These are phyloP conservation scores for Synaphobranchus kaupii DNA, from an alignment of 2,797 vertebrate genomes.

Conservation along the genomic window DNA sequence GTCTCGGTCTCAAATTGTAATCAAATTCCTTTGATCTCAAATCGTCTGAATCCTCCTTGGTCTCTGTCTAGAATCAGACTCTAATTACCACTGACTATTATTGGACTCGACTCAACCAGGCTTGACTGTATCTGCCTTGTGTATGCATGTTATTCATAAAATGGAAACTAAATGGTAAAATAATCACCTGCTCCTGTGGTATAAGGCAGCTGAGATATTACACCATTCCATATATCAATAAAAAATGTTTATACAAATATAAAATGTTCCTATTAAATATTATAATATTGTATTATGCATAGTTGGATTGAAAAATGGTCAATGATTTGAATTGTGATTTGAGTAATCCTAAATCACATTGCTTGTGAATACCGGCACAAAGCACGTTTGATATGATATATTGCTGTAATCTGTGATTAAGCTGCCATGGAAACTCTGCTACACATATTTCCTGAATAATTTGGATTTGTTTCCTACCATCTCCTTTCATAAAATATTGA, in stretches of 20 bases:
- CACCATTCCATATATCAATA: background rate
- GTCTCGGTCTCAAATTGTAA: background rate
- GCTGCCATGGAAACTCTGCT: background rate
- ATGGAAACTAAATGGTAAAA: background rate
- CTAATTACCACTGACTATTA: background rate
- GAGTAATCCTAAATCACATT: background rate
- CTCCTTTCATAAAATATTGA: constrained; percentile 5
- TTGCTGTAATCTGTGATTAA: background rate
- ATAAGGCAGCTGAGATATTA: background rate
- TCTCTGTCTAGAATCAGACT: background rate
- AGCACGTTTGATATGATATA: background rate
- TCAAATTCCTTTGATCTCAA: background rate
- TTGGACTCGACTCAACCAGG: background rate
- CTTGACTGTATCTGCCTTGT: background rate
- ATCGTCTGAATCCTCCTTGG: background rate
- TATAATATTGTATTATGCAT: background rate
- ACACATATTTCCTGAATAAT: background rate
- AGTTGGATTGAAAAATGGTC: background rate
- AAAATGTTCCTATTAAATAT: background rate
- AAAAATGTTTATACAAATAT: background rate
- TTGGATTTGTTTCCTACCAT: background rate
- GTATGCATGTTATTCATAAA: background rate
- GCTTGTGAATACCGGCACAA: background rate
- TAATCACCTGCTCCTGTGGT: background rate
- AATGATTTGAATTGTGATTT: background rate